These are phyloP conservation scores for Andrena marginata DNA, from an alignment of 2,888 invertebrate species.

Conservation along the genomic window DNA sequence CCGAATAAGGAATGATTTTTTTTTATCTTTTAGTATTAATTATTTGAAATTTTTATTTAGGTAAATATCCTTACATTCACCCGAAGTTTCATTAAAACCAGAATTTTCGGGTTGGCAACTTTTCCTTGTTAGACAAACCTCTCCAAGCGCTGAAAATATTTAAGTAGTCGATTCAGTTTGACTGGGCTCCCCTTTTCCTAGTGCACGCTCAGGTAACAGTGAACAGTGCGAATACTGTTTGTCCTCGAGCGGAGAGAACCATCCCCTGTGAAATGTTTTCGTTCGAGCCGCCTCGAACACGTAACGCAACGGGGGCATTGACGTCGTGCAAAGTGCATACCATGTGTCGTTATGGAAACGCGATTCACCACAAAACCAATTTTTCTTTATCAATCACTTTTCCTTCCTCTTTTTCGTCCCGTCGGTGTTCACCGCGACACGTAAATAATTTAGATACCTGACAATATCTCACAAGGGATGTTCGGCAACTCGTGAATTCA, in stretches of 20 bases:
- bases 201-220: background rate
- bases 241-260: background rate
- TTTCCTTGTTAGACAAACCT: too few species aligned
- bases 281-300: constrained; percentile 6
- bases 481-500: too few species aligned
- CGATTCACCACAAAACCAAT: constrained; percentile 34
- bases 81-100: too few species aligned
- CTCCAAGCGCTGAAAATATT: too few species aligned
- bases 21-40: too few species aligned
- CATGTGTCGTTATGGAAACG: constrained; percentile 50
- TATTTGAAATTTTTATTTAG: too few species aligned
- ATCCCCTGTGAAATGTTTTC: constrained; percentile 23
- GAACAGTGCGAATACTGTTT: background rate
- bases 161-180: too few species aligned
- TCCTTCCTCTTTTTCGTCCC: too few species aligned
- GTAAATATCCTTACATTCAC: too few species aligned
- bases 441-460: background rate
- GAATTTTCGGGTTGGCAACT: too few species aligned
- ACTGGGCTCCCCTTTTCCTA: background rate
- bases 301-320: constrained; percentile 41
- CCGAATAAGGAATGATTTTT: too few species aligned
- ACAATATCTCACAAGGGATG: too few species aligned
- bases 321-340: constrained; percentile 36
- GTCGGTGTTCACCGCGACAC: background rate
- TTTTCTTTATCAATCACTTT: background rate